Evolutionary conservation across 2,113 vertebrate genomes (phyloP), one percentile per base, ranked within the genome.

Genomic region (Peromyscus californicus): DNA sequence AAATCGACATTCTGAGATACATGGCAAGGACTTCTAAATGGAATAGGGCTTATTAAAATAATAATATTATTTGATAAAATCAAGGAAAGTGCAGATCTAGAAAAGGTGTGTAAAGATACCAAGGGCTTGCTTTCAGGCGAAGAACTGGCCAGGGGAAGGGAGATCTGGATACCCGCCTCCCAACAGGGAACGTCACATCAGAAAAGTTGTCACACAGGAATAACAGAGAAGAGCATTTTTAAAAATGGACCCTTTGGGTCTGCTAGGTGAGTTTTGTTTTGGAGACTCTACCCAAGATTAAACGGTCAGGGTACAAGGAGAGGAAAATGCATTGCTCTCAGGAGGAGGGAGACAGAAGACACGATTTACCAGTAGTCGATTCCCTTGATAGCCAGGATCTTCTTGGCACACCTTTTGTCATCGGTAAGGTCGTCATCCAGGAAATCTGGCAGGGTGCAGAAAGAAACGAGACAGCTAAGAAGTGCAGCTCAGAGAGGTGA

Each of bases 391-490:
- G 97, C 96, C 93, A 98, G 42, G 59, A 98, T 97, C 97, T 98
- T 98, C 97, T 97, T 97, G 86, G 29, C 97, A 95, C 98, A 98
- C 21, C 6, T 67, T 17, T 97, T 93, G 89, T 98, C 98, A 96
- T 98, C 97, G 51, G 92, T 72, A 48, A 98, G 70, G 51, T 98
- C 89, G 89, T 96, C 72, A 95, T 98, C 89, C 95, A 98, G 39
- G 54, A 98, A n/a, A 29, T 96, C 98, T 98, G 76, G 45, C 26
- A 80, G 54, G 90, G 70, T 45, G 24, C 31, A 94, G 26, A 7
- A 65, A 92, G 67, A 48, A 93, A 92, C 19, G 22, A 89, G 69
- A 89, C 7, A 89, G 7, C 2, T 70, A 85, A 84, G 76, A 88
- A 65, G 45, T 15, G 36, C 78, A 86, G 80, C n/a, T 51, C 65